These are phyloP conservation scores for Adrianichthys oophorus DNA, from an alignment of 2,797 vertebrate species.

Conservation along the genomic window DNA sequence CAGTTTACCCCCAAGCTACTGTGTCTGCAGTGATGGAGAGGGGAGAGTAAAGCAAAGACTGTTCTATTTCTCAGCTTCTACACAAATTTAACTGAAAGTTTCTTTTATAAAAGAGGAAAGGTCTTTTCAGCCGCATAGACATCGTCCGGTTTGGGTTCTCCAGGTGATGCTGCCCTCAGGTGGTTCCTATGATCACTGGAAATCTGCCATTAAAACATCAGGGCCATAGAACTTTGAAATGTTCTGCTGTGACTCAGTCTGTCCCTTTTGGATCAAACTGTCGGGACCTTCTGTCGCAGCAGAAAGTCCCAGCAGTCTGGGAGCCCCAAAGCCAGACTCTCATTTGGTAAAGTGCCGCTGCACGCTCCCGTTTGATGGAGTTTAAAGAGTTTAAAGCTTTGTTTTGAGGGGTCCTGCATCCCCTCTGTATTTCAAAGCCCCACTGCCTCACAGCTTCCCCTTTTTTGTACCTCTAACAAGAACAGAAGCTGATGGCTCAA, in stretches of 20 bases:
- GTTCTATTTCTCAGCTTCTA: constrained; percentile 44
- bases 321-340: constrained; percentile 62
- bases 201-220: not conserved
- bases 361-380: constrained; percentile 32
- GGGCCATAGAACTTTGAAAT: not conserved
- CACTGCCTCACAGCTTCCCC: constrained; percentile 40
- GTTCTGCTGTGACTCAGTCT: too few species aligned
- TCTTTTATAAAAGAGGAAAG: constrained; percentile 25
- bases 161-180: constrained; percentile 67
- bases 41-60: constrained; percentile 45
- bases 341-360: constrained; percentile 52
- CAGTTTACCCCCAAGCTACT: constrained; percentile 69
- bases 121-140: constrained; percentile 14
- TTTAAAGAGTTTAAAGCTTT: constrained; percentile 46
- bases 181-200: constrained; percentile 42
- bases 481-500: constrained; percentile 63
- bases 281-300: constrained; percentile 44
- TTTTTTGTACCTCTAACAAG: constrained; percentile 35
- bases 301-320: constrained; percentile 63
- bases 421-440: constrained; percentile 7
- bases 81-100: constrained; percentile 55
- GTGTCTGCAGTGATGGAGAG: constrained; percentile 63
- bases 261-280: too few species aligned
- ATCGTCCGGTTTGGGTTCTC: constrained; percentile 16
- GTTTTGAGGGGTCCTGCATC: constrained; percentile 73